phyloP scores from a whole-genome alignment of 2,888 invertebrate genomes.

The Cataglyphis altisquamis region DNA sequence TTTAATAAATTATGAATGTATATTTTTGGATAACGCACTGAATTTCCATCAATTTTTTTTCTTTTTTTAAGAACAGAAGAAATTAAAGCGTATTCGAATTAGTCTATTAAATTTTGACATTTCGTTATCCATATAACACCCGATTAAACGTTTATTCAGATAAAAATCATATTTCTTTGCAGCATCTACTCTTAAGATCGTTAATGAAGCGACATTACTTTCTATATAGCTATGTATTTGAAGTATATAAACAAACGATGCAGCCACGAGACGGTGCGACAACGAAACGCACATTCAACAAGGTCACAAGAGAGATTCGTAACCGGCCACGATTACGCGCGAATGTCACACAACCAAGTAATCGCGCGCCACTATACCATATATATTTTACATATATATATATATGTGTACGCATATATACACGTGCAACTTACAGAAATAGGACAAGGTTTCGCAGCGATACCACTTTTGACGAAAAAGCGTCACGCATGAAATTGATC shows the following conservation, averaged over 20 bases:
- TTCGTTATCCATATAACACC: not conserved
- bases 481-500: constrained; percentile 33
- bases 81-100: not conserved
- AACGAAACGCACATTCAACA: constrained; percentile 23
- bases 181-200: not conserved
- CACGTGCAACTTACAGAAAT: too few relatives aligned
- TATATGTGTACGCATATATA: not conserved
- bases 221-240: not conserved
- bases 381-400: not conserved
- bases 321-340: constrained; percentile 30
- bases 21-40: not conserved
- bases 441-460: too few relatives aligned
- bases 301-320: constrained; percentile 39
- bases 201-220: not conserved
- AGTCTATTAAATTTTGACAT: not conserved
- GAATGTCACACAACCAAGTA: constrained; percentile 11
- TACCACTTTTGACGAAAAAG: constrained; percentile 29
- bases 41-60: not conserved
- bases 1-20: not conserved
- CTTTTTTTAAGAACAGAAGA: not conserved
- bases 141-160: not conserved
- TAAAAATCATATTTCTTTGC: not conserved
- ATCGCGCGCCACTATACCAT: constrained; percentile 22
- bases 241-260: constrained; percentile 15
- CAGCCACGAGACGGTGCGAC: not conserved